phyloP scores from a whole-genome alignment of 2,888 invertebrate species.

The Netelia fuscicornis region DNA sequence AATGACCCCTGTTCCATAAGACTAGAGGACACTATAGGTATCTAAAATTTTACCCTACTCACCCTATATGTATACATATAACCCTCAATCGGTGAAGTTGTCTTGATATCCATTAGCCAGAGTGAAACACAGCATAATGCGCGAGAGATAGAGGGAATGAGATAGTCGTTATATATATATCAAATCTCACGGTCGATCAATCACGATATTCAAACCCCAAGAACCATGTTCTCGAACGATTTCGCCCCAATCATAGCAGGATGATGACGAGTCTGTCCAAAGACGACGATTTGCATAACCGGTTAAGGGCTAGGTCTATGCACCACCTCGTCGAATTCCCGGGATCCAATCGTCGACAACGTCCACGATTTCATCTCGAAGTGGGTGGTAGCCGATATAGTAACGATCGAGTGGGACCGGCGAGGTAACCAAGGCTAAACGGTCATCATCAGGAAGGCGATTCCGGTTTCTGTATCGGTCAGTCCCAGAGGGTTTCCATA shows the following conservation, averaged over 20 bases:
- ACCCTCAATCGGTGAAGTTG: not conserved
- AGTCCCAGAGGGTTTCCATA: not conserved
- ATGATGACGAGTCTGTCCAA: too few species aligned
- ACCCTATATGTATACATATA: too few species aligned
- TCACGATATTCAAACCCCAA: not conserved
- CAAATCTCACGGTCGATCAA: not conserved
- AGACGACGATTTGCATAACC: too few species aligned
- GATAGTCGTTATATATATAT: not conserved
- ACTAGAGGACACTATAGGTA: too few species aligned
- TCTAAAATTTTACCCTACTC: too few species aligned
- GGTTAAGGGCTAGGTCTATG: too few species aligned
- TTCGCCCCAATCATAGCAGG: too few species aligned
- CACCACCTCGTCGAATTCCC: too few species aligned
- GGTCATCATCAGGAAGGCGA: conserved; percentile 58
- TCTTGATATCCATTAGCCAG: not conserved
- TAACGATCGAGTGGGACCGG: conserved; percentile 32
- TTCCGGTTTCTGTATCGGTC: conserved; percentile 60
- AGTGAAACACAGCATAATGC: not conserved
- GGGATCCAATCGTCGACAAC: too few species aligned
- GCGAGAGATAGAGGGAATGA: not conserved
- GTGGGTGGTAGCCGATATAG: not conserved
- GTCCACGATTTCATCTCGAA: not conserved
- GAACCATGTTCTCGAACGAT: too few species aligned
- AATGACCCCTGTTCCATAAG: too few species aligned
- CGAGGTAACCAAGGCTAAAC: conserved; percentile 50